Evolutionary conservation across 2,888 invertebrate species (phyloP).

Genomic region (Psococerastis gibbosa): DNA sequence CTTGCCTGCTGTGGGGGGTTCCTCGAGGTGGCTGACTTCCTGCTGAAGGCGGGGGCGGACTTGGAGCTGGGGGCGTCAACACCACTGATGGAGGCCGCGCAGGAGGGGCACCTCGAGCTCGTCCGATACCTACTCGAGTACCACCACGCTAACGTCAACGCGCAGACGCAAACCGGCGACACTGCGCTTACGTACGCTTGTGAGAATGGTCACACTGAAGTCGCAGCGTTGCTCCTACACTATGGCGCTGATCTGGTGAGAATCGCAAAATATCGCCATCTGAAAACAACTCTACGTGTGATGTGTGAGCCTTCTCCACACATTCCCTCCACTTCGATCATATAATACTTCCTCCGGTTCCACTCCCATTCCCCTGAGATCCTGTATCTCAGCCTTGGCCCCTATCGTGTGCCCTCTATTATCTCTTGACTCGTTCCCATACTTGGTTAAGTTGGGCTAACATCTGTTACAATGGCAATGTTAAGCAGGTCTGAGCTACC

Average conservation of each 20-base stretch:
- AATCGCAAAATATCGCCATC: no score
- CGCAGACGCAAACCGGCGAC: slow-evolving; percentile 86
- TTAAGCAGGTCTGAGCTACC: no score
- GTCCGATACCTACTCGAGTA: slow-evolving; percentile 64
- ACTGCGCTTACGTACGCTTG: slow-evolving; percentile 94
- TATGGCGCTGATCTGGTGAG: slow-evolving; percentile 69
- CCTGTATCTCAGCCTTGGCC: no score
- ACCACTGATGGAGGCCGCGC: slow-evolving; percentile 96
- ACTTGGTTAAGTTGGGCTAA: no score
- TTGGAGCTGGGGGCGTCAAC: slow-evolving; percentile 89
- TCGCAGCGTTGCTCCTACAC: slow-evolving; percentile 77
- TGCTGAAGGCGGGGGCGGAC: slow-evolving; percentile 88
- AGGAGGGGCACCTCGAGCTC: slow-evolving; percentile 90
- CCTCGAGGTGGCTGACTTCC: slow-evolving; percentile 84
- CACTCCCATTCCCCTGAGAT: no score
- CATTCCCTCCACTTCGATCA: no score
- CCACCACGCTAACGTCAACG: slow-evolving; percentile 76
- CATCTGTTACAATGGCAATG: no score
- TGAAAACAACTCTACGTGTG: no score
- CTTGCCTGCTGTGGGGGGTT: slow-evolving; percentile 91
- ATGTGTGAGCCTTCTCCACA: no score
- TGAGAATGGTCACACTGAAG: slow-evolving; percentile 97
- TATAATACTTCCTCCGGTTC: no score
- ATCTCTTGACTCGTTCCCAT: no score
- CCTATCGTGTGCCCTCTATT: no score